Evolutionary conservation across 2,888 invertebrate genomes (phyloP).

Genomic region (Empis livida): DNA sequence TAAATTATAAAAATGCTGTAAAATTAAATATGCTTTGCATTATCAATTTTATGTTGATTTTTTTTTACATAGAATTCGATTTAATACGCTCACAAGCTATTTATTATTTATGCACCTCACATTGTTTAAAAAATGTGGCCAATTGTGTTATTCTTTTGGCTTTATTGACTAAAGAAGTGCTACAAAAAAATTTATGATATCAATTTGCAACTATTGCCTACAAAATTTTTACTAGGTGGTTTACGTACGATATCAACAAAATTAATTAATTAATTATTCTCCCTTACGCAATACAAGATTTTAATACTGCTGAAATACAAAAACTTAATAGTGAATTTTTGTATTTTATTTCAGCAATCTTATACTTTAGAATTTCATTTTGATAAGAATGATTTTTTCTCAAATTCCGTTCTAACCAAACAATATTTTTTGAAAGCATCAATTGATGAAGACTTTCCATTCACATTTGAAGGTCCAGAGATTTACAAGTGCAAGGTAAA

Average conservation of each 20-base stretch:
- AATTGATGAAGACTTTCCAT: constrained; percentile 80
- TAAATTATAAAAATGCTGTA: background rate
- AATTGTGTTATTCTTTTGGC: background rate
- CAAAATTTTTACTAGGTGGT: constrained; percentile 7
- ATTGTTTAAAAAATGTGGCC: no score
- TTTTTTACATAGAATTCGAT: background rate
- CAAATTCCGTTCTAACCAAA: constrained; percentile 74
- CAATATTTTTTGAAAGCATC: constrained; percentile 86
- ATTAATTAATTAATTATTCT: no score
- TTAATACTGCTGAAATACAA: no score
- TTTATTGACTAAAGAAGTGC: background rate
- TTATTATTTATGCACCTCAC: no score
- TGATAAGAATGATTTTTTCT: constrained; percentile 83
- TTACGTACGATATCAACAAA: constrained; percentile 8
- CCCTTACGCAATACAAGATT: no score
- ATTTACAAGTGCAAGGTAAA: constrained; percentile 38
- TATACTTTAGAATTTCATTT: constrained; percentile 81
- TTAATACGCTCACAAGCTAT: no score
- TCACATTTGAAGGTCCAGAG: constrained; percentile 83
- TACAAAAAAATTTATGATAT: constrained; percentile 3
- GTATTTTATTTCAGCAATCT: constrained; percentile 30
- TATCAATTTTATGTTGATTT: background rate
- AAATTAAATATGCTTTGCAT: background rate
- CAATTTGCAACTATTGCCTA: constrained; percentile 11
- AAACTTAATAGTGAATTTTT: no score